Percentiles rank a stretch among this genome's conserved stretches.
Conservation (phyloP, 2,888 invertebrate species). For the Eulithis prunata region DNA sequence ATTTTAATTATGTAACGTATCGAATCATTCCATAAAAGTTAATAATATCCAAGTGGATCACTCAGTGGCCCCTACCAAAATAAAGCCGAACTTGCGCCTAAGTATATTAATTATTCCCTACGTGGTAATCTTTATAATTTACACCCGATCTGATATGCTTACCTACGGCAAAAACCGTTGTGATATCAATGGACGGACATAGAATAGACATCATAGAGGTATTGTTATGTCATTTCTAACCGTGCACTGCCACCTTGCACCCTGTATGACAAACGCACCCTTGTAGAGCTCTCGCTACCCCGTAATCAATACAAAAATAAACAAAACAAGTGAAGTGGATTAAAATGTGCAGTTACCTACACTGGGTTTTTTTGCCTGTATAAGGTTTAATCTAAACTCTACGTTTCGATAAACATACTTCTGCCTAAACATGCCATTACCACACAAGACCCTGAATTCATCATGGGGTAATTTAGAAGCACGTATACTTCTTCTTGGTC, state of each 20-base stretch:
- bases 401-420: no score
- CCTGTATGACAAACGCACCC: slow-evolving; percentile 12
- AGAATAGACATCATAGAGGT: slow-evolving; percentile 27
- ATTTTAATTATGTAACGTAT: no score
- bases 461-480: no score
- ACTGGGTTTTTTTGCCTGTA: no score
- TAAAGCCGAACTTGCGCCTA: not conserved
- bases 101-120: slow-evolving; percentile 2
- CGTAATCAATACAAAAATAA: slow-evolving; percentile 30
- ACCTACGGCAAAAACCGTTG: slow-evolving; percentile 32
- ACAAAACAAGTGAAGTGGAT: slow-evolving; percentile 35
- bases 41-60: no score
- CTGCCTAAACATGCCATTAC: no score
- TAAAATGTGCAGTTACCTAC: slow-evolving; percentile 23
- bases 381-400: no score
- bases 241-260: slow-evolving; percentile 23
- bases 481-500: no score
- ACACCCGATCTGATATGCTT: slow-evolving; percentile 19
- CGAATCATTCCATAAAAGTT: no score
- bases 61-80: no score
- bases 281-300: slow-evolving; percentile 25
- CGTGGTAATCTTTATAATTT: slow-evolving; percentile 18
- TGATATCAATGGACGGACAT: slow-evolving; percentile 30
- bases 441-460: no score
- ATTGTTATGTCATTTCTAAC: slow-evolving; percentile 34